Conservation (phyloP, 2,113 vertebrate genomes). For the Scomber colias region DNA sequence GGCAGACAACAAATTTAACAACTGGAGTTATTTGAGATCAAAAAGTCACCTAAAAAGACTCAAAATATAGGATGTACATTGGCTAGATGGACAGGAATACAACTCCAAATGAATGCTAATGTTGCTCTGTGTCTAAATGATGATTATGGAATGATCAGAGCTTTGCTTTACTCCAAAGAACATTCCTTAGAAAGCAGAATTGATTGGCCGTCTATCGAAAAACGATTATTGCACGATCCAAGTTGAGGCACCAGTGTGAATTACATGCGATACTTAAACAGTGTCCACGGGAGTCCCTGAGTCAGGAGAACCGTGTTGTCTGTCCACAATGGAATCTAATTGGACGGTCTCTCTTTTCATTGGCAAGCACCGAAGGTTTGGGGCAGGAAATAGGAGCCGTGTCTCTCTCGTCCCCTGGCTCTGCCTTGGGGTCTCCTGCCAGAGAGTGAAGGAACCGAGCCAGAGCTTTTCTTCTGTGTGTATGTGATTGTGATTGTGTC, state of each 20-base stretch:
- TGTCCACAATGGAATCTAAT: conserved; percentile 65
- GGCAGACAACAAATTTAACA: no score
- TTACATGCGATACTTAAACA: conserved; percentile 11
- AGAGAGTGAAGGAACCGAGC: conserved; percentile 64
- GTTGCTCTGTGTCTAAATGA: no score
- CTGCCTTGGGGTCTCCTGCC: conserved; percentile 68
- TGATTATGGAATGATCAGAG: no score
- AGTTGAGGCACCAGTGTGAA: background rate
- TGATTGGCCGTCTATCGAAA: background rate
- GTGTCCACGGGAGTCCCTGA: conserved; percentile 61
- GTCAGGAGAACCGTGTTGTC: conserved; percentile 68
- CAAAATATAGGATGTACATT: no score
- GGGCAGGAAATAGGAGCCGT: conserved; percentile 76
- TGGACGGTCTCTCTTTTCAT: conserved; percentile 70
- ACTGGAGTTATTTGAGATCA: no score
- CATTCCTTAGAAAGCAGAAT: background rate
- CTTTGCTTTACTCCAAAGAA: no score
- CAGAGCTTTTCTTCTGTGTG: conserved; percentile 39
- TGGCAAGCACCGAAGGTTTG: conserved; percentile 69
- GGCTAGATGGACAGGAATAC: no score
- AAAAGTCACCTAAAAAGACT: no score
- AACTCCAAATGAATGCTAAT: no score
- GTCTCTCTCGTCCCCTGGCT: conserved; percentile 64
- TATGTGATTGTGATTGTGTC: conserved; percentile 49
- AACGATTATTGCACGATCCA: background rate